Conservation (phyloP, 2,797 vertebrate species). For the Mormyrops boulengeri region DNA sequence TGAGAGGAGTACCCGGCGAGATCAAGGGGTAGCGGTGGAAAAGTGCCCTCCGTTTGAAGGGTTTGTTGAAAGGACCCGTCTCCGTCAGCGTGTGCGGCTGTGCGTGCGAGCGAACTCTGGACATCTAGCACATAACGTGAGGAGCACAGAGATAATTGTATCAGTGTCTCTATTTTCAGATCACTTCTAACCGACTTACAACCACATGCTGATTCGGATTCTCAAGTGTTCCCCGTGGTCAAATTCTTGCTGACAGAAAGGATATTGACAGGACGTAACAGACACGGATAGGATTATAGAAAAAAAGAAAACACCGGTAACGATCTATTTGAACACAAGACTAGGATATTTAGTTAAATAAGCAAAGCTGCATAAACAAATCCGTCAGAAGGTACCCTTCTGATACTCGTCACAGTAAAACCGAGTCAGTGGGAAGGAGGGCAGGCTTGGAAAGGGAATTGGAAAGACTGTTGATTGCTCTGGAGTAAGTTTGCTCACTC, state of each 20-base stretch:
- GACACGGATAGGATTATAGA: not conserved
- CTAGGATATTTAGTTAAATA: not conserved
- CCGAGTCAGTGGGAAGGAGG: not conserved
- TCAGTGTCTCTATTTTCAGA: not conserved
- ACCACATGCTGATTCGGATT: not conserved
- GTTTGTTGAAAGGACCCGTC: not conserved
- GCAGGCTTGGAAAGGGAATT: not conserved
- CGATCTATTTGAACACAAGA: not conserved
- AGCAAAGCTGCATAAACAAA: not conserved
- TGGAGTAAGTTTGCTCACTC: not conserved
- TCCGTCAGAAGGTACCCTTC: not conserved
- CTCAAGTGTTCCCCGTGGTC: not conserved
- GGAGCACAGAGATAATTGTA: not conserved
- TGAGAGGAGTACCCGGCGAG: not conserved
- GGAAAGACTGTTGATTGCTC: not conserved
- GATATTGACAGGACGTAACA: slow-evolving; percentile 8
- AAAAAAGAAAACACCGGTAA: not conserved
- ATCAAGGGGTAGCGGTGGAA: not conserved
- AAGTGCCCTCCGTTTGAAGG: not conserved
- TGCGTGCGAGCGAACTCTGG: not conserved
- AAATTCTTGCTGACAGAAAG: slow-evolving; percentile 1
- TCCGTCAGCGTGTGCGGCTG: not conserved
- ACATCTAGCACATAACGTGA: not conserved
- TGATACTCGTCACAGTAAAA: not conserved
- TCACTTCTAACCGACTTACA: not conserved